phyloP scores from a whole-genome alignment of 2,113 vertebrate species.

The Bucco capensis region DNA sequence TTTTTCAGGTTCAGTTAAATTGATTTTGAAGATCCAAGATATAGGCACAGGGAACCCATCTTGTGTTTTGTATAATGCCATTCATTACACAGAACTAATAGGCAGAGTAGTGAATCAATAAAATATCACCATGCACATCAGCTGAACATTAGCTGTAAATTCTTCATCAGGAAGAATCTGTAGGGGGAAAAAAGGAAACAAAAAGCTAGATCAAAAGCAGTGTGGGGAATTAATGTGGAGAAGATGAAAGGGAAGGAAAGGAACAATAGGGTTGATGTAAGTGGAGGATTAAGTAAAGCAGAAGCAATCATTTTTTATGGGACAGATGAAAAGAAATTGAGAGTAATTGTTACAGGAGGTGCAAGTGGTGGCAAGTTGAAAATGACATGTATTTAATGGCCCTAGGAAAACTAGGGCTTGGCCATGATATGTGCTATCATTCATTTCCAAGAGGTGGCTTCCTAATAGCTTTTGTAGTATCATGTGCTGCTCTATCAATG shows the following conservation, averaged over 20 bases:
- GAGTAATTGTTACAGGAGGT: constrained; percentile 38
- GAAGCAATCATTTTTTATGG: constrained; percentile 49
- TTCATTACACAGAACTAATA: constrained; percentile 23
- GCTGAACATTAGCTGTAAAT: constrained; percentile 23
- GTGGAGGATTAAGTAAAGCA: constrained; percentile 59
- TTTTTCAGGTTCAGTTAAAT: background rate
- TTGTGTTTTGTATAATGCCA: constrained; percentile 14
- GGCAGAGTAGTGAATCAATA: constrained; percentile 23
- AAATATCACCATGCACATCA: constrained; percentile 39
- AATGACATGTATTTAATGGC: constrained; percentile 27
- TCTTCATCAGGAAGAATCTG: constrained; percentile 37
- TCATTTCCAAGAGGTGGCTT: background rate
- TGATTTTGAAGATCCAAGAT: background rate
- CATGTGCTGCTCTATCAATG: background rate
- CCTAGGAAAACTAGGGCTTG: background rate
- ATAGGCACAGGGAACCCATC: background rate
- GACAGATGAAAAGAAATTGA: constrained; percentile 47
- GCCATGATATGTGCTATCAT: background rate
- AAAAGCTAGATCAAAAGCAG: constrained; percentile 54
- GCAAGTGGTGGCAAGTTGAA: constrained; percentile 4
- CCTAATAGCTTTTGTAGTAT: background rate
- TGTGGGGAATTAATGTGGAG: constrained; percentile 55
- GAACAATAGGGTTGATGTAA: constrained; percentile 54
- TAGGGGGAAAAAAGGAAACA: constrained; percentile 42
- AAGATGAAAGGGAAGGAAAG: constrained; percentile 56